Percentiles rank a stretch among this genome's conserved stretches.
Evolutionary conservation across 2,888 invertebrate genomes (phyloP).

Genomic region (Ochropleura plecta): DNA sequence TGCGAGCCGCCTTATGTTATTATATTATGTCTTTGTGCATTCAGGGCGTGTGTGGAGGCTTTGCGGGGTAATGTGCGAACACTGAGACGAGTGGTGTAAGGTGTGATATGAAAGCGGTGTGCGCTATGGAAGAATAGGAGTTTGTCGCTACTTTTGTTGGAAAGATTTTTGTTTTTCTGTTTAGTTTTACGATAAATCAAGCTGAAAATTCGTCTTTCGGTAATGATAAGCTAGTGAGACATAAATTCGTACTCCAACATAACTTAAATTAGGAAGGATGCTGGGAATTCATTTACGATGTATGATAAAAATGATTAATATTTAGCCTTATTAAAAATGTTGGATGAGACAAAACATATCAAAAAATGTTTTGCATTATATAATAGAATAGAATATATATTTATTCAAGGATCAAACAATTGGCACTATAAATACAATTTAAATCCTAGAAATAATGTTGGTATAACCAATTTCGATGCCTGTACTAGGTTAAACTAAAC

Average conservation of each 20-base stretch:
- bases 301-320: not conserved
- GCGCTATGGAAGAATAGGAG: not conserved
- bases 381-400: not conserved
- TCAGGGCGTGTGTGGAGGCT: constrained; percentile 83
- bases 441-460: too few species aligned
- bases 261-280: not conserved
- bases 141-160: not conserved
- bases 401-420: too few species aligned
- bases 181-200: not conserved
- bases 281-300: not conserved
- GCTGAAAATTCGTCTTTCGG: not conserved
- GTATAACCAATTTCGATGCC: too few species aligned
- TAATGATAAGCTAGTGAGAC: not conserved
- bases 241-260: not conserved
- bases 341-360: not conserved
- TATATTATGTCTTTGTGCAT: constrained; percentile 89
- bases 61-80: constrained; percentile 78
- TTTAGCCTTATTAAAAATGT: not conserved
- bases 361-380: not conserved
- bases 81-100: constrained; percentile 54
- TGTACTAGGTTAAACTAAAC: too few species aligned
- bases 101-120: constrained; percentile 55
- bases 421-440: too few species aligned
- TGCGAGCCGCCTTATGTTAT: constrained; percentile 88
- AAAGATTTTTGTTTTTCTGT: not conserved